These are phyloP conservation scores for Stenopsyche tienmushanensis DNA, from an alignment of 1,140 invertebrate species.

Conservation along the genomic window DNA sequence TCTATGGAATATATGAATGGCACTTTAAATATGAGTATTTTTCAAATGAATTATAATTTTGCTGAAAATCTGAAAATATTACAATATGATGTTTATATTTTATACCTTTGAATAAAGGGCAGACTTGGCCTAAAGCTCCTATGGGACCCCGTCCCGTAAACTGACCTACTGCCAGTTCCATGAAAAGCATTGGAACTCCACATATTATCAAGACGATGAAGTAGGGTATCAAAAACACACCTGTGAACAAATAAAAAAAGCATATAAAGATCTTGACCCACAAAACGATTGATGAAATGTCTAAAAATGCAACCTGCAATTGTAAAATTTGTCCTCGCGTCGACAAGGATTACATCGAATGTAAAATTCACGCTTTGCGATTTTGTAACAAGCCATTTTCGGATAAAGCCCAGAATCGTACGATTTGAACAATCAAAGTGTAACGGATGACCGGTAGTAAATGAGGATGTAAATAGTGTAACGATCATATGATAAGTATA, in stretches of 20 bases:
- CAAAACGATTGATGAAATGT: background rate
- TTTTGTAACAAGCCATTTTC: no score
- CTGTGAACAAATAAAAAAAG: slow-evolving; percentile 59
- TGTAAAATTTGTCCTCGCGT: no score
- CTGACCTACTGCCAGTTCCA: slow-evolving; percentile 81
- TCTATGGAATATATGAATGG: no score
- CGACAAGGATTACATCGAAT: background rate
- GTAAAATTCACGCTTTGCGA: background rate
- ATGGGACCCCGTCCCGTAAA: slow-evolving; percentile 81
- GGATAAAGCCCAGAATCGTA: no score
- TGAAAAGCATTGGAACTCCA: slow-evolving; percentile 79
- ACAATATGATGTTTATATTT: background rate
- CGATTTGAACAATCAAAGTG: slow-evolving; percentile 6
- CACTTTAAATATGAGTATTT: no score
- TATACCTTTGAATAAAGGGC: slow-evolving; percentile 82
- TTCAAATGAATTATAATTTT: no score
- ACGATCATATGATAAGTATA: background rate
- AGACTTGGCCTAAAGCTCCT: slow-evolving; percentile 78
- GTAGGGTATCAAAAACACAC: slow-evolving; percentile 82
- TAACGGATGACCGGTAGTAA: background rate
- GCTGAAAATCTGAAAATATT: background rate
- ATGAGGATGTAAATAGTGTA: background rate
- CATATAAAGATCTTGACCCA: no score
- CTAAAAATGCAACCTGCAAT: background rate
- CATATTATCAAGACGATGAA: slow-evolving; percentile 78